A percentile compares a stretch with the other conserved stretches of the same genome.
Conservation (phyloP, 2,888 invertebrate species). For the Steinernema hermaphroditum region DNA sequence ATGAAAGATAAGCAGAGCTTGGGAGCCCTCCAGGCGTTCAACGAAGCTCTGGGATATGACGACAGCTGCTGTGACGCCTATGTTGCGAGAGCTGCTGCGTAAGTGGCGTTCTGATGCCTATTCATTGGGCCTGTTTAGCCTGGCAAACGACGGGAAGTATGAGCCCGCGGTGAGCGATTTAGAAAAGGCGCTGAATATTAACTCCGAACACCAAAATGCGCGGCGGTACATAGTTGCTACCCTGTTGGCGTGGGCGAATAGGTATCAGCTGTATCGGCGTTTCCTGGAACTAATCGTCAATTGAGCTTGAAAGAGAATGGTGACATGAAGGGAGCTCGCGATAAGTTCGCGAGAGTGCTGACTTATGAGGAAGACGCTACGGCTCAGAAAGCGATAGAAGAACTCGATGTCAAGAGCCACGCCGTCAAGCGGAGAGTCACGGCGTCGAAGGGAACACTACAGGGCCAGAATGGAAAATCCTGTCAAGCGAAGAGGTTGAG, state of each 20-base stretch:
- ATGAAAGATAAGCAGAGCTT: constrained; percentile 2
- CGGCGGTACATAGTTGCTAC: constrained; percentile 92
- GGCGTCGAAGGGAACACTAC: neutral
- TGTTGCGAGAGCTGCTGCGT: constrained; percentile 86
- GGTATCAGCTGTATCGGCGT: constrained; percentile 61
- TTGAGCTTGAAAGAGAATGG: constrained; percentile 37
- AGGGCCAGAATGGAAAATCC: neutral
- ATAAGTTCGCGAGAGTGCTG: constrained; percentile 24
- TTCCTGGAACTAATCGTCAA: constrained; percentile 6
- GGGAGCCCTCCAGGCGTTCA: constrained; percentile 70
- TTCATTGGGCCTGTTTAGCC: constrained; percentile 67
- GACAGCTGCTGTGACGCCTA: constrained; percentile 87
- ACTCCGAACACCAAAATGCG: constrained; percentile 88
- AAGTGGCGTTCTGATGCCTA: constrained; percentile 36
- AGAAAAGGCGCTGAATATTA: constrained; percentile 83
- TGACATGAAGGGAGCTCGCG: constrained; percentile 28
- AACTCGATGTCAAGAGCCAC: neutral
- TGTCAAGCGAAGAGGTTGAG: neutral
- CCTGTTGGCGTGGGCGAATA: constrained; percentile 81
- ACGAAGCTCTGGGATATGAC: constrained; percentile 88
- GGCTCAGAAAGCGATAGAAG: neutral
- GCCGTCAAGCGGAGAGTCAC: neutral
- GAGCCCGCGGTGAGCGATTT: constrained; percentile 91
- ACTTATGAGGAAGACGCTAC: neutral
- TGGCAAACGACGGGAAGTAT: constrained; percentile 90